Evolutionary conservation across 2,113 vertebrate genomes (phyloP).

Genomic region (Brachyhypopomus occidentalis): DNA sequence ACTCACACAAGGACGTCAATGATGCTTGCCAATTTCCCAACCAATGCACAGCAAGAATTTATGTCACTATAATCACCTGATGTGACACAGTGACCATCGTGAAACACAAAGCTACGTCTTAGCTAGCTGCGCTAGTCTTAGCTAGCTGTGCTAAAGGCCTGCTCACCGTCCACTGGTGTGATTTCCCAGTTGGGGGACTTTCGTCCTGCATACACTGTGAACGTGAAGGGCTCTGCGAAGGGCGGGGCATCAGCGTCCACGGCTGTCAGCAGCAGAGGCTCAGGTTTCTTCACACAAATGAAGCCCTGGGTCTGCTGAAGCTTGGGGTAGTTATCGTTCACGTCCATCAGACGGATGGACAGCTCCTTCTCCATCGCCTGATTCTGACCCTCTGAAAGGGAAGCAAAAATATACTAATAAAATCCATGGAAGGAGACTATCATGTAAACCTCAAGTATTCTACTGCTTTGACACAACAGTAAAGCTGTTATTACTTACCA

Average conservation of each 20-base stretch:
- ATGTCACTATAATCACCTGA: too few relatives aligned
- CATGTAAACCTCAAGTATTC: too few relatives aligned
- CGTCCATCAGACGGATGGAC: slow-evolving; percentile 68
- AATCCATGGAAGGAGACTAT: background rate
- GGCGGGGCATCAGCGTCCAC: slow-evolving; percentile 65
- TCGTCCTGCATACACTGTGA: slow-evolving; percentile 54
- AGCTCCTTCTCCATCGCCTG: slow-evolving; percentile 59
- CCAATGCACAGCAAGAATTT: too few relatives aligned
- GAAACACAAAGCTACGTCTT: too few relatives aligned
- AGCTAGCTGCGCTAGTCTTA: too few relatives aligned
- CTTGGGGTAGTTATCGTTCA: slow-evolving; percentile 74
- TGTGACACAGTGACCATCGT: too few relatives aligned
- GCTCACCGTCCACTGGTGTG: slow-evolving; percentile 62
- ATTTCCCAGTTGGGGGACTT: slow-evolving; percentile 73
- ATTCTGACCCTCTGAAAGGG: slow-evolving; percentile 60
- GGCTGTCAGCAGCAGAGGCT: slow-evolving; percentile 67
- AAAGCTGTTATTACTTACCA: too few relatives aligned
- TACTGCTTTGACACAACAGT: too few relatives aligned
- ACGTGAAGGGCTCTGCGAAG: slow-evolving; percentile 72
- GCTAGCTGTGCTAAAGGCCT: background rate
- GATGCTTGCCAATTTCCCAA: too few relatives aligned
- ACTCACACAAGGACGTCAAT: too few relatives aligned
- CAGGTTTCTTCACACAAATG: slow-evolving; percentile 65
- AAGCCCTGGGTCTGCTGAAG: slow-evolving; percentile 60
- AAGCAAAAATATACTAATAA: background rate